These are phyloP conservation scores for Malacoraja senta DNA, from an alignment of 2,797 vertebrate species.

Conservation along the genomic window DNA sequence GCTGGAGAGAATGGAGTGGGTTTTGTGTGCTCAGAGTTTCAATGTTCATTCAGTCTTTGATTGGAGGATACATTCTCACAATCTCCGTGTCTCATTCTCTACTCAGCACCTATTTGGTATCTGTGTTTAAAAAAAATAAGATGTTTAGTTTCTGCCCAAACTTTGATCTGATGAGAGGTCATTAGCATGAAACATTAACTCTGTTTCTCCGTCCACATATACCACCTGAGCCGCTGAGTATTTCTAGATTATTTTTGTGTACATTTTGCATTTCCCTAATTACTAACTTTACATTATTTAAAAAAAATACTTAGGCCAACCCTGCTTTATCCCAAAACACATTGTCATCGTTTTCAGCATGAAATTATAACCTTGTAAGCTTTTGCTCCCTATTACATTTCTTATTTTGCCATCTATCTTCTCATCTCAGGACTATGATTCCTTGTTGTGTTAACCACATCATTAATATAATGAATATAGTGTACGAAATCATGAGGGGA, in stretches of 20 bases:
- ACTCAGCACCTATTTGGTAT: constrained; percentile 14
- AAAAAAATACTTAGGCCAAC: neutral
- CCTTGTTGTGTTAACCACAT: too few species aligned
- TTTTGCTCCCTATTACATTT: neutral
- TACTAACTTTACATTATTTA: neutral
- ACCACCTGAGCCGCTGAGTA: too few species aligned
- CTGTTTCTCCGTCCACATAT: neutral
- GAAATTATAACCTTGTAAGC: neutral
- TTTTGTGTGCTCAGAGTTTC: neutral
- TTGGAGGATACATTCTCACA: neutral
- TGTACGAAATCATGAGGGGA: too few species aligned
- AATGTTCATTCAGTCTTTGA: constrained; percentile 22
- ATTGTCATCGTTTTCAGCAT: neutral
- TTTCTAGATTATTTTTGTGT: neutral
- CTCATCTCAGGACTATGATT: neutral
- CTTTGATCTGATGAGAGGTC: neutral
- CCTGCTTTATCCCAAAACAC: neutral
- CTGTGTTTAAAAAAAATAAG: neutral
- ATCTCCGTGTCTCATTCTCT: neutral
- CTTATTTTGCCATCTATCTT: neutral
- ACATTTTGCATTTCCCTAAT: neutral
- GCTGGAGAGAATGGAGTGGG: neutral
- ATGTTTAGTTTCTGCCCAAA: neutral
- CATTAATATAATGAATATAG: too few species aligned
- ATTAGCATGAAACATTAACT: neutral